A percentile compares a stretch with the other conserved stretches of the same genome.
Conservation (phyloP, 2,888 invertebrate genomes). For the Clostera curtula region DNA sequence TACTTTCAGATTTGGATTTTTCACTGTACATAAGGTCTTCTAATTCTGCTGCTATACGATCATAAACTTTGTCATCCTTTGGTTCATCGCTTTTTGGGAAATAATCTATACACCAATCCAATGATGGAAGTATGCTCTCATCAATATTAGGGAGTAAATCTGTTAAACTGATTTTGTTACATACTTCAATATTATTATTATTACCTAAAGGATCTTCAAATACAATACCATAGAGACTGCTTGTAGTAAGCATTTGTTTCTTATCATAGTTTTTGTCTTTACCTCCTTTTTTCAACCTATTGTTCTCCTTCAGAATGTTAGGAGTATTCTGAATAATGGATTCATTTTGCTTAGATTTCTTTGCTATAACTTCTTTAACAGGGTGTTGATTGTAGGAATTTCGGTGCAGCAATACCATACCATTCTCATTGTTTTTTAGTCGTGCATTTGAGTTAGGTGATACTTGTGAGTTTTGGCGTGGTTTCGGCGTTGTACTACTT, state of each 20-base stretch:
- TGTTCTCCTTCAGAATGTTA: conserved; percentile 57
- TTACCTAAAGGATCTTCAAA: conserved; percentile 40
- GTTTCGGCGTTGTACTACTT: conserved; percentile 43
- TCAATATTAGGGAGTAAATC: conserved; percentile 49
- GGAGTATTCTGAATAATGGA: conserved; percentile 17
- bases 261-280: conserved; percentile 33
- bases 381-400: conserved; percentile 49
- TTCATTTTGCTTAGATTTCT: conserved; percentile 29
- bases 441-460: conserved; percentile 39
- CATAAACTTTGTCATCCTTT: conserved; percentile 66
- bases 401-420: conserved; percentile 54
- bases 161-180: conserved; percentile 37
- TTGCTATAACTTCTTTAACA: conserved; percentile 34
- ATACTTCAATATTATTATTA: conserved; percentile 32
- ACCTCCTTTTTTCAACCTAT: conserved; percentile 40
- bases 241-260: conserved; percentile 21
- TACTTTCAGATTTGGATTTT: conserved; percentile 34
- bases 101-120: conserved; percentile 64
- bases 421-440: conserved; percentile 63
- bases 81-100: conserved; percentile 57
- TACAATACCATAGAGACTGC: conserved; percentile 47
- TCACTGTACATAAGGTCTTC: conserved; percentile 68
- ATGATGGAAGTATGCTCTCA: conserved; percentile 50
- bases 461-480: conserved; percentile 28
- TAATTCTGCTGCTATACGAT: conserved; percentile 66